phyloP scores from a whole-genome alignment of 2,797 vertebrate genomes.

The Sebastes iracundus region DNA sequence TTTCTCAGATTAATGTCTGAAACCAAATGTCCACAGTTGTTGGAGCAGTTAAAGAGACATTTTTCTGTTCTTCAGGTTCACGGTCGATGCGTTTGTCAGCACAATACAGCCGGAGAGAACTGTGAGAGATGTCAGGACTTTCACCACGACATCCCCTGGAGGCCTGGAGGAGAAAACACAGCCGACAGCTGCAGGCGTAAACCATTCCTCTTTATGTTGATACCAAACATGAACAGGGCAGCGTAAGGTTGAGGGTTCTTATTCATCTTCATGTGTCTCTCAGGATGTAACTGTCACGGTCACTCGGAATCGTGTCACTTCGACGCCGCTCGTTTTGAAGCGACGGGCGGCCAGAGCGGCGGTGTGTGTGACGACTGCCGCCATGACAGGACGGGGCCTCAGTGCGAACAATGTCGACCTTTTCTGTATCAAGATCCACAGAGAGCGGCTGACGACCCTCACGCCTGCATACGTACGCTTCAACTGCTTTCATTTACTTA shows the following conservation, averaged over 20 bases:
- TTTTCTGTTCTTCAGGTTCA: slow-evolving; percentile 82
- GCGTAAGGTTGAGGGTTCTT: not conserved
- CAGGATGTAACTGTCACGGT: slow-evolving; percentile 88
- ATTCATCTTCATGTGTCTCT: not conserved
- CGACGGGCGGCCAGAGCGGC: slow-evolving; percentile 78
- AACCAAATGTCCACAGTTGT: not conserved
- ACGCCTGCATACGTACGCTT: slow-evolving; percentile 83
- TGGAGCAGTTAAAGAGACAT: not conserved
- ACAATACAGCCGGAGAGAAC: slow-evolving; percentile 88
- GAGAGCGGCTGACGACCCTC: slow-evolving; percentile 75
- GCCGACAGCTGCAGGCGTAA: slow-evolving; percentile 86
- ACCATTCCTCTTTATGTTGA: not conserved
- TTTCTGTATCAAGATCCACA: slow-evolving; percentile 84
- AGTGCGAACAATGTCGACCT: slow-evolving; percentile 85
- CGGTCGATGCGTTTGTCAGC: slow-evolving; percentile 87
- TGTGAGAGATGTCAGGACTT: slow-evolving; percentile 90
- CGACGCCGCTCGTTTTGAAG: slow-evolving; percentile 72
- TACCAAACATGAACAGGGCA: not conserved
- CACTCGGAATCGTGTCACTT: slow-evolving; percentile 90
- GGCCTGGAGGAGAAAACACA: slow-evolving; percentile 80
- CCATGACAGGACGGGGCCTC: slow-evolving; percentile 84
- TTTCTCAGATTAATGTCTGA: not conserved
- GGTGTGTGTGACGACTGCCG: slow-evolving; percentile 89
- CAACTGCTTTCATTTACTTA: not conserved
- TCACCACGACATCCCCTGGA: slow-evolving; percentile 91